Conservation (phyloP, 2,113 vertebrate species). For the Amazona guildingii region DNA sequence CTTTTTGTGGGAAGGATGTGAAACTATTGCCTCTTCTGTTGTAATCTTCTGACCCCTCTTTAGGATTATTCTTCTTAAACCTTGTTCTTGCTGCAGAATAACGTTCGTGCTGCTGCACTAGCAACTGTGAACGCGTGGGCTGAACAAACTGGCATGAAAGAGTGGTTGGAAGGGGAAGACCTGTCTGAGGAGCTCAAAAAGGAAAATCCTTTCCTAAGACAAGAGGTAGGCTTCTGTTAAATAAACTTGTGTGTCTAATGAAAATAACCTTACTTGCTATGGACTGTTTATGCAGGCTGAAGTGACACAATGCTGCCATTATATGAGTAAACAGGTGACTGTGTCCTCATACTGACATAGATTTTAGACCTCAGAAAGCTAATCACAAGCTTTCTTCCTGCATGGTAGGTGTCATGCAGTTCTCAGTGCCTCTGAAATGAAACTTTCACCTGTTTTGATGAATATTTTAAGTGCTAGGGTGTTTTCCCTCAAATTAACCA, state of each 20-base stretch:
- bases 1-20: not conserved
- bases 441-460: not conserved
- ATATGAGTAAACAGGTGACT: not conserved
- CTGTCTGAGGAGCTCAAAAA: constrained; percentile 95
- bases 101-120: constrained; percentile 88
- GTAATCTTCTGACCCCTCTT: not conserved
- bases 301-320: not conserved
- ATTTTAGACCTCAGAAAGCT: not conserved
- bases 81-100: constrained; percentile 74
- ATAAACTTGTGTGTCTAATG: not conserved
- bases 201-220: constrained; percentile 94
- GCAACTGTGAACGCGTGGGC: constrained; percentile 92
- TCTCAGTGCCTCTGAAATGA: not conserved
- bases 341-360: not conserved
- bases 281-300: not conserved
- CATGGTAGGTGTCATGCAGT: not conserved
- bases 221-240: constrained; percentile 82
- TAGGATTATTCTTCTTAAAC: constrained; percentile 1
- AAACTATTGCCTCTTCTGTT: not conserved
- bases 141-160: constrained; percentile 97
- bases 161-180: constrained; percentile 97
- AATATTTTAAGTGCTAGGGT: not conserved
- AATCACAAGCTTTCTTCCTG: not conserved
- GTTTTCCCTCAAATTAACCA: not conserved
- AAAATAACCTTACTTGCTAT: not conserved